These are phyloP conservation scores for Panurus biarmicus DNA, from an alignment of 2,113 vertebrate genomes.

Conservation along the genomic window DNA sequence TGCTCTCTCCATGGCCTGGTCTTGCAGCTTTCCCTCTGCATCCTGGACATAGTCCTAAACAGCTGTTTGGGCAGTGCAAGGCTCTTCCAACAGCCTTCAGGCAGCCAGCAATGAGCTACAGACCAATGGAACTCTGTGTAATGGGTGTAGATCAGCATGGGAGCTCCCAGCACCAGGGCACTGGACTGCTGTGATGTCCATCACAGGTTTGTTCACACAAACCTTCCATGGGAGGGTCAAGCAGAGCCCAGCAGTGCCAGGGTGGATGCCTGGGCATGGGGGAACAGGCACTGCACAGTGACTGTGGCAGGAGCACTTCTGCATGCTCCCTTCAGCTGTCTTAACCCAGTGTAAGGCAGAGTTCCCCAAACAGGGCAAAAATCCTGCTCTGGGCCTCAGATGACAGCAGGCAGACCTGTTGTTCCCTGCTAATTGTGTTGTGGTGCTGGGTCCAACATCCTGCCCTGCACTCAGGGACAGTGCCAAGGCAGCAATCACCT, in stretches of 20 bases:
- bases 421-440: neutral
- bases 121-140: neutral
- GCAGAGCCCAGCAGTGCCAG: neutral
- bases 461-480: neutral
- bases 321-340: accelerated
- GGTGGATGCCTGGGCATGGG: neutral
- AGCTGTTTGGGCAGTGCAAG: neutral
- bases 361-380: neutral
- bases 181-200: neutral
- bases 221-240: neutral
- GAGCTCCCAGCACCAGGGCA: neutral
- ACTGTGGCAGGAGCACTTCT: neutral
- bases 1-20: neutral
- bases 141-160: neutral
- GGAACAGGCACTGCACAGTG: accelerated
- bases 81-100: neutral
- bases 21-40: neutral
- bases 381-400: neutral
- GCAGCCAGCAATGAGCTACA: neutral
- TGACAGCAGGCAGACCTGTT: neutral
- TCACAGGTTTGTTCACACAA: neutral
- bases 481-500: neutral
- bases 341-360: neutral
- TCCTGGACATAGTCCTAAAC: neutral
- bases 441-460: neutral